A percentile compares a stretch with the other conserved stretches of the same genome.
These are phyloP conservation scores for Vidua chalybeata DNA, from an alignment of 2,113 vertebrate genomes.

Conservation along the genomic window DNA sequence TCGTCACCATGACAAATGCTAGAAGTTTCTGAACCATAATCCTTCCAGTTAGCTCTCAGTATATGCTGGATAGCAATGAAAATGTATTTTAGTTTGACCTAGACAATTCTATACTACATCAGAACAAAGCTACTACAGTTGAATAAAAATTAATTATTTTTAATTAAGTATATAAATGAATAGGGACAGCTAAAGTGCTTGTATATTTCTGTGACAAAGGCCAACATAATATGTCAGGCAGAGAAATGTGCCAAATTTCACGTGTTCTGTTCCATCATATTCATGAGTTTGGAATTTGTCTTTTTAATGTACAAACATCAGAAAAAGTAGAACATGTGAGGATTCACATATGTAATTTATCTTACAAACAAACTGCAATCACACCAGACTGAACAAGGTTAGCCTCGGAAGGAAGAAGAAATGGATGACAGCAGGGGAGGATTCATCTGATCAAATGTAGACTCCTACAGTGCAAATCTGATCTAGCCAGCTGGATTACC, in stretches of 20 bases:
- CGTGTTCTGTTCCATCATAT: not conserved
- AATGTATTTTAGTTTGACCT: not conserved
- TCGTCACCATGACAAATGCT: not conserved
- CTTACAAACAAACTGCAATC: not conserved
- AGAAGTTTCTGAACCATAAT: not conserved
- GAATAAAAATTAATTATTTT: not conserved
- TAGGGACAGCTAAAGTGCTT: not conserved
- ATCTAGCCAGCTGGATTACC: constrained; percentile 39
- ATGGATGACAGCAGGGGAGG: constrained; percentile 12
- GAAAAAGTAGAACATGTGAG: not conserved
- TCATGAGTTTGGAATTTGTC: not conserved
- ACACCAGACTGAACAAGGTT: not conserved
- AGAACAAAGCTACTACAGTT: not conserved
- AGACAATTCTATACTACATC: not conserved
- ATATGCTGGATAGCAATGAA: not conserved
- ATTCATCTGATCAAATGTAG: constrained; percentile 48
- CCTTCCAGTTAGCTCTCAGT: not conserved
- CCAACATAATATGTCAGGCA: not conserved
- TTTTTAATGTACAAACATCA: constrained; percentile 10
- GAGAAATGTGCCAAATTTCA: not conserved
- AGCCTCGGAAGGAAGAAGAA: constrained; percentile 34
- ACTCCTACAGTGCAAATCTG: constrained; percentile 51
- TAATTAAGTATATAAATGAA: not conserved
- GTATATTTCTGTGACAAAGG: not conserved
- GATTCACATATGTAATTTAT: not conserved